Percentiles rank a stretch among this genome's conserved stretches.
phyloP scores from a whole-genome alignment of 2,113 vertebrate genomes.

The Catharus fuscescens region DNA sequence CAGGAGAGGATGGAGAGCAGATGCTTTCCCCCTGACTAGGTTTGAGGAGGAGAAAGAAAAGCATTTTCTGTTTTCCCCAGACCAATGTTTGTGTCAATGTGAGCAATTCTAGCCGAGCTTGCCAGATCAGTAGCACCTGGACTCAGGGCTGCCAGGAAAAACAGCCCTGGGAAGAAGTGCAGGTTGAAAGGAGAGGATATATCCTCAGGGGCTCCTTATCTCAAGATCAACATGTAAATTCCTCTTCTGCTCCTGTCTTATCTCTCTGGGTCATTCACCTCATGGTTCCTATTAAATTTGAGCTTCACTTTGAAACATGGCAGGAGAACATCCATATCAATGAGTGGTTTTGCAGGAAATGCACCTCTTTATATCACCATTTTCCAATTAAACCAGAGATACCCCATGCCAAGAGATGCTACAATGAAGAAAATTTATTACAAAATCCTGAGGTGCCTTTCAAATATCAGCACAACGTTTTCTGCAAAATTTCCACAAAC shows the following conservation, averaged over 20 bases:
- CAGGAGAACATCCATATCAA: not conserved
- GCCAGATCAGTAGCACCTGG: constrained; percentile 55
- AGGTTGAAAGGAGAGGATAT: constrained; percentile 2
- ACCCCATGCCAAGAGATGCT: not conserved
- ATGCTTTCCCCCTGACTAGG: not conserved
- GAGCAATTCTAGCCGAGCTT: not conserved
- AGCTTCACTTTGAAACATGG: not conserved
- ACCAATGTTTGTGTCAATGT: not conserved
- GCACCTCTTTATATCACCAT: not conserved
- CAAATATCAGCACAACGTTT: not conserved
- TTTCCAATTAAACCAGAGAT: not conserved
- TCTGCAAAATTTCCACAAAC: not conserved
- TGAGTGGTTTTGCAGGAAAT: not conserved
- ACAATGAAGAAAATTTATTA: not conserved
- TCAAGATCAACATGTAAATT: constrained; percentile 33
- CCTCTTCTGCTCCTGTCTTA: not conserved
- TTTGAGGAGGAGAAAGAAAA: not conserved
- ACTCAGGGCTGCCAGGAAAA: constrained; percentile 7
- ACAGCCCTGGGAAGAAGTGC: constrained; percentile 17
- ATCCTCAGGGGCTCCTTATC: constrained; percentile 10
- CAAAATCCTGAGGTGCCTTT: not conserved
- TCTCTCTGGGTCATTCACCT: constrained; percentile 2
- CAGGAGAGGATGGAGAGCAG: not conserved
- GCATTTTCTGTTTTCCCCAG: not conserved
- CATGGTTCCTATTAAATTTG: not conserved